Evolutionary conservation across 2,888 invertebrate genomes (phyloP).

Genomic region (Brachynemurus nebulosus): DNA sequence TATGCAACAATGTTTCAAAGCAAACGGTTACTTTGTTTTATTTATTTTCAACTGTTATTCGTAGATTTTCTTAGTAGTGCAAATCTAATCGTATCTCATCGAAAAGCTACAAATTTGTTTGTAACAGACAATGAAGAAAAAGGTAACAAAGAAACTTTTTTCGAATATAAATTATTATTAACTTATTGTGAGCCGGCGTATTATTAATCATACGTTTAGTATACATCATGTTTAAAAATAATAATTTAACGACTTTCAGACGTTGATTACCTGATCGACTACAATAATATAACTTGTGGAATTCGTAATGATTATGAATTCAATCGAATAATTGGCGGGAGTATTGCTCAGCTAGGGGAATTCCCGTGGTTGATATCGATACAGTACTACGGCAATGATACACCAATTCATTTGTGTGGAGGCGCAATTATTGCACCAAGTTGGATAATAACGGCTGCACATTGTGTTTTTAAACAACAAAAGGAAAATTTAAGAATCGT

Average conservation of each 20-base stretch:
- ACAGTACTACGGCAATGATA: slow-evolving; percentile 18
- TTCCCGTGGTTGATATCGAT: slow-evolving; percentile 26
- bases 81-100: background rate
- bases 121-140: too few relatives aligned
- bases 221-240: too few relatives aligned
- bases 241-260: too few relatives aligned
- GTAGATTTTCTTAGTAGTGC: background rate
- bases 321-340: slow-evolving; percentile 18
- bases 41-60: too few relatives aligned
- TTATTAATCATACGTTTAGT: too few relatives aligned
- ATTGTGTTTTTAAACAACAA: slow-evolving; percentile 21
- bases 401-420: slow-evolving; percentile 23
- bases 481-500: slow-evolving; percentile 20
- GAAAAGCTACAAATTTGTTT: too few relatives aligned
- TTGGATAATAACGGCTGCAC: slow-evolving; percentile 24
- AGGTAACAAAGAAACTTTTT: too few relatives aligned
- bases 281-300: slow-evolving; percentile 10
- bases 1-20: background rate
- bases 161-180: too few relatives aligned
- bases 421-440: slow-evolving; percentile 21
- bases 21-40: too few relatives aligned
- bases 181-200: too few relatives aligned
- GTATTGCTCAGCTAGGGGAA: slow-evolving; percentile 20
- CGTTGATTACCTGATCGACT: too few relatives aligned
- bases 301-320: slow-evolving; percentile 8